Base-by-base conservation (phyloP, 1,140 invertebrate species). In the Pemphigus obesinymphae region DNA sequence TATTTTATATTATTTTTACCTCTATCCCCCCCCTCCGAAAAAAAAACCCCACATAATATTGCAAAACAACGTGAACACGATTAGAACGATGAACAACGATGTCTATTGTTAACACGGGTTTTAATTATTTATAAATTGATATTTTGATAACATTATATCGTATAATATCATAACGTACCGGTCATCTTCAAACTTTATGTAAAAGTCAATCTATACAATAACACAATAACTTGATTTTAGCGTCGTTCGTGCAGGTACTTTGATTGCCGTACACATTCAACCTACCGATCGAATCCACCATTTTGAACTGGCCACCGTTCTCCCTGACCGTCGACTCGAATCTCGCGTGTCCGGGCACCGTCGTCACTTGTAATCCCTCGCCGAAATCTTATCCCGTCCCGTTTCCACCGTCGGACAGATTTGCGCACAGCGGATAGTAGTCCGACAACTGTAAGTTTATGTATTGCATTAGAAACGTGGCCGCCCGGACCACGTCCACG, bases 191-290 rank as follows among this genome's bases (percentile, higher is more conserved):
- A n/a, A n/a, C n/a, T n/a, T n/a, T n/a, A n/a, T n/a, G n/a, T n/a
- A n/a, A n/a, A n/a, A 63, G 20, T 2, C 20, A 6, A n/a, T 34
- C 6, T 20, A 63, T 20, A 34, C 93, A 94, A 85, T 91, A 94
- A 87, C 93, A 94, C 86, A 94, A 94, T 66, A 95, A 88, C 85
- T 94, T 93, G 40, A 95, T 87, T 83, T 90, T 88, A 84, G 91
- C 93, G 84, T 94, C 82, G n/a, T 90, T 78, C 91, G 89, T 29
- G 48, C 85, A 85, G 55, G 66, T 63, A 23, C 82, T 83, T 29
- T 85, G 84, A 17, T 73, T 53, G 1, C 85, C 84, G 50, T 85
- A 85, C 13, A 66, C 2, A 37, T 85, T 85, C 34, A 85, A 83
- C 7, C 85, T 66, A 23, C 83, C 68, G 0, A 85, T 34, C n/a